These are phyloP conservation scores for Procambarus clarkii DNA, from an alignment of 1,140 invertebrate species.

Conservation along the genomic window DNA sequence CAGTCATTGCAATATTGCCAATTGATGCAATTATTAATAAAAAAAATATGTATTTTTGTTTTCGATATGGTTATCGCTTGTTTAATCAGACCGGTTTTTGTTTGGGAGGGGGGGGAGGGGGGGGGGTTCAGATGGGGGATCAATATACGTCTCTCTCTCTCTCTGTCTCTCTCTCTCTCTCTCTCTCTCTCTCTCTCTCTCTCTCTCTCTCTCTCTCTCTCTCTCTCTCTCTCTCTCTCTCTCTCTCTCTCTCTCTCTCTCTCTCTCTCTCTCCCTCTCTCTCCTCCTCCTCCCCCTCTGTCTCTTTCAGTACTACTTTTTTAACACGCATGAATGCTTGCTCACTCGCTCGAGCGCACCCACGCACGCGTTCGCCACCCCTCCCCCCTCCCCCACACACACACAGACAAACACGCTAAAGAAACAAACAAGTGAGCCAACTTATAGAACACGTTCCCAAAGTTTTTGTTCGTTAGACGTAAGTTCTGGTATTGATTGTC, in stretches of 20 bases:
- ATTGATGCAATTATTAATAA: background rate
- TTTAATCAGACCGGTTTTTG: background rate
- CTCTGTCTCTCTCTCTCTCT: slow-evolving; percentile 1
- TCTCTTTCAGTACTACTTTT: background rate
- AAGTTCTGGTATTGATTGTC: too few species aligned
- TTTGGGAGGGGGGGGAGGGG: background rate
- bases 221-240: background rate
- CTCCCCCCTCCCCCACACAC: background rate
- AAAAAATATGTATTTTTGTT: background rate
- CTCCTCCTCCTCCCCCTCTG: background rate
- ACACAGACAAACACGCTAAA: too few species aligned
- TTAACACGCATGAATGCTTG: too few species aligned
- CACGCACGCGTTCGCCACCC: background rate
- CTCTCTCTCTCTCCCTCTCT: background rate
- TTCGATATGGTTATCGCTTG: background rate
- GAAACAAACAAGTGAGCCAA: too few species aligned
- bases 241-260: slow-evolving; percentile 3
- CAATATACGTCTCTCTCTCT: background rate
- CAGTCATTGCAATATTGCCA: slow-evolving; percentile 7
- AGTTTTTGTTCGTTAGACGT: too few species aligned
- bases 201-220: background rate
- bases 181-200: background rate
- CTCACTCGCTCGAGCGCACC: background rate
- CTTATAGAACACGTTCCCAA: too few species aligned
- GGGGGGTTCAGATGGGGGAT: background rate